Percentiles rank a stretch among this genome's conserved stretches.
Evolutionary conservation across 2,797 vertebrate species (phyloP).

Genomic region (Lutjanus argentimaculatus): DNA sequence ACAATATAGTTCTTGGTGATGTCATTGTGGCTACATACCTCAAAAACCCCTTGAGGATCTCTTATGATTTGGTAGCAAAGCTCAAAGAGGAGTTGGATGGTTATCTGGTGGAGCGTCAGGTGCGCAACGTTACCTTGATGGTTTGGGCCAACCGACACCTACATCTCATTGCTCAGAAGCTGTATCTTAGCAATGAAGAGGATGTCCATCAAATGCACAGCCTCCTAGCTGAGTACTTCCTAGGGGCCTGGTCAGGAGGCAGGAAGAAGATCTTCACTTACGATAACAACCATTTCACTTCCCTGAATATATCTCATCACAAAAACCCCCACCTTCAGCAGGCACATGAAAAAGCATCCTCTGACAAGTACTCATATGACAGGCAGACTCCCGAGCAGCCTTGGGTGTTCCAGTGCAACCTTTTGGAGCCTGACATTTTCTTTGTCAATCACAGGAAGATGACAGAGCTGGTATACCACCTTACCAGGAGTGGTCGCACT

Average conservation of each 20-base stretch:
- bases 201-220: constrained; percentile 97
- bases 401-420: constrained; percentile 99
- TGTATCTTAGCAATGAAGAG: constrained; percentile 94
- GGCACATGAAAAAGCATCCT: constrained; percentile 90
- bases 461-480: constrained; percentile 96
- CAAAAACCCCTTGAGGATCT: constrained; percentile 93
- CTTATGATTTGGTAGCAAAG: constrained; percentile 94
- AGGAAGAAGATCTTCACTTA: constrained; percentile 95
- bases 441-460: constrained; percentile 99
- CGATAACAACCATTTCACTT: constrained; percentile 92
- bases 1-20: constrained; percentile 95
- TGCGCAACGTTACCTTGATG: constrained; percentile 94
- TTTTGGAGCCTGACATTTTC: constrained; percentile 97
- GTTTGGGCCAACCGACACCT: constrained; percentile 99
- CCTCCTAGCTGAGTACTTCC: constrained; percentile 97
- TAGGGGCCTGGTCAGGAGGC: constrained; percentile 98
- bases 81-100: constrained; percentile 96
- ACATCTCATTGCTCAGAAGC: constrained; percentile 98
- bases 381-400: constrained; percentile 97
- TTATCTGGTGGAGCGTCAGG: constrained; percentile 96
- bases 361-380: constrained; percentile 95
- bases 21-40: constrained; percentile 90
- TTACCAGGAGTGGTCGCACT: constrained; percentile 94
- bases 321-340: constrained; percentile 90
- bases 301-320: constrained; percentile 89